Base-by-base conservation (phyloP, 2,797 vertebrate species). In the Chlorospingus flavigularis region DNA sequence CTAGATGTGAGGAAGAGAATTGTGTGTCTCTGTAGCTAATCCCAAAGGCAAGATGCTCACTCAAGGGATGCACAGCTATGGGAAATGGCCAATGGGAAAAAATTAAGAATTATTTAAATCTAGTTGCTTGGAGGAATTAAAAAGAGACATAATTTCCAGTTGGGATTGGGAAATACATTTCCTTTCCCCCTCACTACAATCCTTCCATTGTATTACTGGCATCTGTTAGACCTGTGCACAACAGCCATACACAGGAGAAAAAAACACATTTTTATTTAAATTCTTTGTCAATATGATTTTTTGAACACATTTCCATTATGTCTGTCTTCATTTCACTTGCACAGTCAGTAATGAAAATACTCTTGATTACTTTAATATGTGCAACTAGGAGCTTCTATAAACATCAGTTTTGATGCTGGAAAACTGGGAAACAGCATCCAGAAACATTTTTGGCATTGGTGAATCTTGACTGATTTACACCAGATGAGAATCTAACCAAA, bases 151-250 rank as follows among this genome's bases (percentile, higher is more conserved):
- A 71, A 95, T 93, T 94, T 94, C 92, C 90, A 96, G 66, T 82
- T 92, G 92, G 88, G 89, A 94, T 94, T 96, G 92, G 74, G 92
- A 93, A 95, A 95, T 80, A 72, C 73, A 96, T 91, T 95, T 97
- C 95, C 94, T 91, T 85, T 94, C 53, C 47, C 37, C 48, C 71
- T 80, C 58, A 54, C 60, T 94, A 92, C 94, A 95, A 95, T 90
- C 62, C 77, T 89, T 78, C 94, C 76, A 90, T 96, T 92, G 93
- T 94, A 72, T 91, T 90, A 88, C 90, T 73, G 88, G 93, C 93
- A 92, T 91, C 72, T 96, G 91, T 78, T 94, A 90, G 86, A 71
- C 54, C 48, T 82, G 73, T 63, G 67, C 28, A 82, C 61, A 87
- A 92, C 50, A 60, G 62, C 24, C 81, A 81, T 85, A 87, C 79